Evolutionary conservation across 1,140 invertebrate genomes (phyloP).

Genomic region (Halesus radiatus): DNA sequence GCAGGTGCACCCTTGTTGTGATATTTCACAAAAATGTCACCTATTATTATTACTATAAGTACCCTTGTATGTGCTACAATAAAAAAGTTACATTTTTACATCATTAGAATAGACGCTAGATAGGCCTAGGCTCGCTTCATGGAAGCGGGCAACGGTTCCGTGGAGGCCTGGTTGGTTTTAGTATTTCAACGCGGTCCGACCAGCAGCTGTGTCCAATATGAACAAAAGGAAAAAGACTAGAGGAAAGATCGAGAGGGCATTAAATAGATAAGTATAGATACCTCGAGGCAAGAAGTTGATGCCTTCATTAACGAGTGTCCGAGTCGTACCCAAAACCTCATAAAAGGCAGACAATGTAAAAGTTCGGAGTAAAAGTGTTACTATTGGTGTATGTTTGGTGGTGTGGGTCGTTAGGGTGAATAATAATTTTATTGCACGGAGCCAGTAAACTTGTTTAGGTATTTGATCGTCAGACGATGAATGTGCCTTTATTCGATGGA

Average conservation of each 20-base stretch:
- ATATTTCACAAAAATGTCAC: too few relatives aligned
- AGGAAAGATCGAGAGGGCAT: slow-evolving; percentile 28
- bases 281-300: slow-evolving; percentile 36
- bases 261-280: slow-evolving; percentile 42
- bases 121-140: too few relatives aligned
- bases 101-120: too few relatives aligned
- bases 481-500: neutral
- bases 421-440: neutral
- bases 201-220: slow-evolving; percentile 10
- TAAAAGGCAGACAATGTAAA: slow-evolving; percentile 1
- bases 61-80: too few relatives aligned
- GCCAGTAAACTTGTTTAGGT: neutral
- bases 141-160: too few relatives aligned
- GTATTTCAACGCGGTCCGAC: neutral
- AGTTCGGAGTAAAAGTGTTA: neutral
- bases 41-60: too few relatives aligned
- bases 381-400: neutral
- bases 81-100: too few relatives aligned
- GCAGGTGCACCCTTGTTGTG: too few relatives aligned
- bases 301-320: slow-evolving; percentile 38
- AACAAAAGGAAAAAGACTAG: slow-evolving; percentile 10
- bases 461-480: neutral
- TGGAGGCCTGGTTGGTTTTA: neutral
- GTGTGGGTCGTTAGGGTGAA: neutral
- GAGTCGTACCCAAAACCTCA: neutral